Percentiles rank a stretch among this genome's conserved stretches.
phyloP scores from a whole-genome alignment of 2,797 vertebrate species.

The Bradypodion ventrale region DNA sequence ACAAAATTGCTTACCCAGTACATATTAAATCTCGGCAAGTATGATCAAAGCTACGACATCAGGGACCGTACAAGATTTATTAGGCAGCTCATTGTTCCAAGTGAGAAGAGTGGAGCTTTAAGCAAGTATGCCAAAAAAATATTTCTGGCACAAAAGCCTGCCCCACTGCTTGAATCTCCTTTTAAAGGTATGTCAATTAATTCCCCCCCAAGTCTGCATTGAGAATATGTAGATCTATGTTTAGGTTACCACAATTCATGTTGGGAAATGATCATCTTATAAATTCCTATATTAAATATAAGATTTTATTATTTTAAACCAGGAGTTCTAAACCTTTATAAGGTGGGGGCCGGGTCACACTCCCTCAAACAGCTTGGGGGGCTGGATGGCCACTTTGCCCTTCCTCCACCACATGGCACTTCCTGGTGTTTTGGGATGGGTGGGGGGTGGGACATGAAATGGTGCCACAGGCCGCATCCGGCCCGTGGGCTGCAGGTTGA shows the following conservation, averaged over 20 bases:
- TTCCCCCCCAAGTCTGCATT: slow-evolving; percentile 56
- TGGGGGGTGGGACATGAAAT: no score
- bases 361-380: no score
- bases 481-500: no score
- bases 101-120: slow-evolving; percentile 92
- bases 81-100: slow-evolving; percentile 96
- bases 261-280: slow-evolving; percentile 61
- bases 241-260: slow-evolving; percentile 44
- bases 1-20: slow-evolving; percentile 99
- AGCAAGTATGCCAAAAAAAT: slow-evolving; percentile 97
- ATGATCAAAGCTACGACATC: slow-evolving; percentile 99
- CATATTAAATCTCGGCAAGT: slow-evolving; percentile 96
- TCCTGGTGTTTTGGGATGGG: no score
- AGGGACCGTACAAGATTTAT: slow-evolving; percentile 98
- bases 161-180: slow-evolving; percentile 91
- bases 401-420: no score
- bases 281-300: slow-evolving; percentile 17
- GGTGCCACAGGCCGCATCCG: no score
- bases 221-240: slow-evolving; percentile 49
- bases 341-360: no score
- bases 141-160: slow-evolving; percentile 93
- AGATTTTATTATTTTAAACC: slow-evolving; percentile 29
- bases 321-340: no score
- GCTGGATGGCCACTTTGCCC: no score
- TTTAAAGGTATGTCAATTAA: slow-evolving; percentile 90